Evolutionary conservation across 2,888 invertebrate species (phyloP).

Genomic region (Drosophila stalkeri): DNA sequence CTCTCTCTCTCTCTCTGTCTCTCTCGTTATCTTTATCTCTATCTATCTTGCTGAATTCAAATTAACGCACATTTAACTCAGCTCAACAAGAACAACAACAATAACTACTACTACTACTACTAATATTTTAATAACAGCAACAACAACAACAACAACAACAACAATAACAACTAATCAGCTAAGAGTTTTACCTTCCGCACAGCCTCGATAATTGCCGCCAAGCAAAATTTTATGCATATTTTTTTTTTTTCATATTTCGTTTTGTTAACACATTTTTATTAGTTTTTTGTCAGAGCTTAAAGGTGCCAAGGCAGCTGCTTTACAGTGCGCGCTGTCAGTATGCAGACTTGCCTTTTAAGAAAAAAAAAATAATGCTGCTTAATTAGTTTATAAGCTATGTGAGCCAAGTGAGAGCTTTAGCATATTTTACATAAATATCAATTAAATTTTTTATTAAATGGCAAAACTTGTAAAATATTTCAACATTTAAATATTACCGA

Average conservation of each 20-base stretch:
- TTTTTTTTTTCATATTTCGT: background rate
- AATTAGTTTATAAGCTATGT: too few relatives aligned
- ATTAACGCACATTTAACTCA: constrained; percentile 52
- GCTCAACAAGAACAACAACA: constrained; percentile 20
- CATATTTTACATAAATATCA: background rate
- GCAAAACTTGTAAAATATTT: background rate
- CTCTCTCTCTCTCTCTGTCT: background rate
- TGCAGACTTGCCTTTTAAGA: too few relatives aligned
- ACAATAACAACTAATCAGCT: constrained; percentile 53
- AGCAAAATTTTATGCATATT: background rate
- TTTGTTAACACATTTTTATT: constrained; percentile 1
- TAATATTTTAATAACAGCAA: constrained; percentile 8
- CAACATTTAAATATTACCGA: background rate
- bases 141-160: background rate
- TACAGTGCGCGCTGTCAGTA: constrained; percentile 4
- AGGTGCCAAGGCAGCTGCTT: constrained; percentile 5
- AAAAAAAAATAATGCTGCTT: background rate
- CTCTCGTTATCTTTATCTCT: background rate
- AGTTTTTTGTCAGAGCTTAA: constrained; percentile 10
- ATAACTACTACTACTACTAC: constrained; percentile 27
- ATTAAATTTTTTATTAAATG: background rate
- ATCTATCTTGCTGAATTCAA: constrained; percentile 7
- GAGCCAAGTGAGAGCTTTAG: too few relatives aligned
- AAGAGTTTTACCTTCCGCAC: constrained; percentile 68
- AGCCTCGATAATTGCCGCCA: constrained; percentile 46